Evolutionary conservation across 92 coral and sea anemone species (phyloP).

Genomic region (Scolanthus callimorphus): DNA sequence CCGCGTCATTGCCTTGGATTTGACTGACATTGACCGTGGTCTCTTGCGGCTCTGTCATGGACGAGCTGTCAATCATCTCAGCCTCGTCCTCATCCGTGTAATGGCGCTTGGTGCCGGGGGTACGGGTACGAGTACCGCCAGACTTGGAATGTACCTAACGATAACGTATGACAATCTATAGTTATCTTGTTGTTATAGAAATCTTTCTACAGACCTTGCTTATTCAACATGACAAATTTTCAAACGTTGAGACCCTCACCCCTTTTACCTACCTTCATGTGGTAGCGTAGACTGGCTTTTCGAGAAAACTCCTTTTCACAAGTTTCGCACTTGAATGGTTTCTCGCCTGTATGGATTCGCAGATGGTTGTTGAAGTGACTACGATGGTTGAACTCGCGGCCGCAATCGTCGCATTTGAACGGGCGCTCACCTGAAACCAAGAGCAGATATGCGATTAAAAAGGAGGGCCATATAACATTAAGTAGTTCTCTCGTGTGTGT

Average conservation of each 20-base stretch:
- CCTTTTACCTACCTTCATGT: slow-evolving; percentile 99
- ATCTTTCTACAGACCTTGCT: no score
- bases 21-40: slow-evolving; percentile 87
- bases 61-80: slow-evolving; percentile 56
- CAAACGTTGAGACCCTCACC: no score
- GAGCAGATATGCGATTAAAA: no score
- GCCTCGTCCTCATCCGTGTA: slow-evolving; percentile 56
- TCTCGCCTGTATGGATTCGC: slow-evolving; percentile 97
- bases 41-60: slow-evolving; percentile 53
- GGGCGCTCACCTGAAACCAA: slow-evolving; percentile 84
- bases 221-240: no score
- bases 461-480: no score
- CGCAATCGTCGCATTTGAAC: slow-evolving; percentile 91
- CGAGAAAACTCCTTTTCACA: slow-evolving; percentile 99
- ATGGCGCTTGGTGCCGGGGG: slow-evolving; percentile 42
- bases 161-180: no score
- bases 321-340: slow-evolving; percentile 96
- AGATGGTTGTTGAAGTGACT: slow-evolving; percentile 98
- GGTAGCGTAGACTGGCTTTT: slow-evolving; percentile 96
- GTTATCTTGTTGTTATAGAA: no score
- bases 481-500: no score
- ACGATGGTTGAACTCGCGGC: slow-evolving; percentile 97
- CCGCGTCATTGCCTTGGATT: slow-evolving; percentile 88
- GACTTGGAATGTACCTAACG: slow-evolving; percentile 62
- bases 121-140: slow-evolving; percentile 60